A percentile compares a stretch with the other conserved stretches of the same genome.
These are phyloP conservation scores for Agrochola litura DNA, from an alignment of 2,888 invertebrate genomes.

Conservation along the genomic window DNA sequence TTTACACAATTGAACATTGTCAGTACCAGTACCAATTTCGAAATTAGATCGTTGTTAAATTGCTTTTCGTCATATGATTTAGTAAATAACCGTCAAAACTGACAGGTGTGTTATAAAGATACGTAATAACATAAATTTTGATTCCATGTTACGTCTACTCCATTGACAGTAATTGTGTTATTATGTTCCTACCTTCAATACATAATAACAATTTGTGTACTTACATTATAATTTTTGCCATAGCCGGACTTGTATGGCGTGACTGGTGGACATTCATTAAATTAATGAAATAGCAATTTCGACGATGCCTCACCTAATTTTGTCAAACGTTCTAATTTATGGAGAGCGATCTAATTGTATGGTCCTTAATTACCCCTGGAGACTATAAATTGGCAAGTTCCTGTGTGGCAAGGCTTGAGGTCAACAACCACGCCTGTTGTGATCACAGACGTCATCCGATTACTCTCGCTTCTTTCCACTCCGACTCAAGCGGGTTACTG, in stretches of 20 bases:
- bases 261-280: slow-evolving; percentile 78
- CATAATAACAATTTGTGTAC: slow-evolving; percentile 59
- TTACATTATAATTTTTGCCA: slow-evolving; percentile 42
- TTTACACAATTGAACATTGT: slow-evolving; percentile 87
- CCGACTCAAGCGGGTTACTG: slow-evolving; percentile 79
- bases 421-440: slow-evolving; percentile 54
- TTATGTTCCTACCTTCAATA: slow-evolving; percentile 58
- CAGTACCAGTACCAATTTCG: slow-evolving; percentile 82
- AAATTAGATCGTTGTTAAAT: slow-evolving; percentile 85
- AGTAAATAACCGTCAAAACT: slow-evolving; percentile 77
- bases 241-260: slow-evolving; percentile 68
- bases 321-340: slow-evolving; percentile 59
- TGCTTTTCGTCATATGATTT: slow-evolving; percentile 86
- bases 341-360: slow-evolving; percentile 32
- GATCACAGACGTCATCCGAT: slow-evolving; percentile 74
- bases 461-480: slow-evolving; percentile 82
- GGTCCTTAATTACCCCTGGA: slow-evolving; percentile 38
- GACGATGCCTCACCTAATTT: slow-evolving; percentile 72
- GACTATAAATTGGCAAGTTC: slow-evolving; percentile 44
- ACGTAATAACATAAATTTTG: slow-evolving; percentile 62
- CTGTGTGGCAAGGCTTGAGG: slow-evolving; percentile 51
- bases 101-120: slow-evolving; percentile 73
- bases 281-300: slow-evolving; percentile 79
- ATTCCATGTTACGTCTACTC: slow-evolving; percentile 63
- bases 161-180: slow-evolving; percentile 59